Evolutionary conservation across 2,888 invertebrate genomes (phyloP), one percentile per base, ranked within the genome.

Genomic region (Arge pagana): DNA sequence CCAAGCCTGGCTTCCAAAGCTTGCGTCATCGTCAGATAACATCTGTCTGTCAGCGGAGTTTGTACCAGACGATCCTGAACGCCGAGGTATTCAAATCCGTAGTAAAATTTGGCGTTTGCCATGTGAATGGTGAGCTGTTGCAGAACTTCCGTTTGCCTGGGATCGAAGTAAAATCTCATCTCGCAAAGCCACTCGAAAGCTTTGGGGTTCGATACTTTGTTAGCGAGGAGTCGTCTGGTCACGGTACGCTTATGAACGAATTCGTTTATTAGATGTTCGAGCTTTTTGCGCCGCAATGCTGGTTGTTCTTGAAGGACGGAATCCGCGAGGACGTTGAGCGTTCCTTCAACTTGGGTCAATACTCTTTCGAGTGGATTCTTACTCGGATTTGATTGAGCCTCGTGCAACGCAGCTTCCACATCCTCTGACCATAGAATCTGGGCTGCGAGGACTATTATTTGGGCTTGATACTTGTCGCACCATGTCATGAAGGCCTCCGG

Each of bases 21-120:
- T 78, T 99, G 99, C 0, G 99, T 99, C 99, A 99, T 99, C 6
- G 99, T 99, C 62, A 99, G 82, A 76, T 99, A 99, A 79, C 99
- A 99, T 55, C 98, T 88, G 78, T 99, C 99, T 0, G 99, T 99
- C 19, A 99, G 81, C 1, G 99, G 99, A 1, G 99, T 99, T 77
- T 98, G 97, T 1, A 98, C 95, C 16, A 98, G 80, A 53, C 96
- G 87, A 74, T 97, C 97, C 78, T 98, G 98, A 0, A 99, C 97
- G 11, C 99, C 99, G n/a, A 99, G 82, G 77, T 99, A 99, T 79
- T 99, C 99, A 76, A 99, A 99, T 0, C 99, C 99, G 74, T 99
- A 99, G 68, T 92, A 89, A 82, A 99, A 99, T 67, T 95, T 93
- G 0, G 92, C 92, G 74, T 99, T 98, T 0, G 99, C 99, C 97